phyloP scores from a whole-genome alignment of 2,113 vertebrate genomes.

The Emydocephalus ijimae region DNA sequence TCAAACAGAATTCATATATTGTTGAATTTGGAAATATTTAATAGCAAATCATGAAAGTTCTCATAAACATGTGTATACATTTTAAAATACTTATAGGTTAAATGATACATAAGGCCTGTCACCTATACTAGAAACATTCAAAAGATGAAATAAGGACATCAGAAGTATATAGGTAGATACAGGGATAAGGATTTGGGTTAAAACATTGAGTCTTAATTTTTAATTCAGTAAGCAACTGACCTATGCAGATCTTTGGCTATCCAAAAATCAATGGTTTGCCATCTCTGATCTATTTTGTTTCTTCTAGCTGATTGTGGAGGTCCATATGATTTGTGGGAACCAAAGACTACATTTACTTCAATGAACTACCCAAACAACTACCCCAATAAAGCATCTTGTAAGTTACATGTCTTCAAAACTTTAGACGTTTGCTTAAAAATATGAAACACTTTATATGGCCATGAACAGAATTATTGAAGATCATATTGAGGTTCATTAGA shows the following conservation, averaged over 20 bases:
- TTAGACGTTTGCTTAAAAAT: neutral
- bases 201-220: neutral
- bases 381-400: conserved; percentile 78
- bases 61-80: neutral
- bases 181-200: neutral
- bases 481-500: neutral
- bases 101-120: neutral
- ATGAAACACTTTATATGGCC: neutral
- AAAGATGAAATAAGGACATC: neutral
- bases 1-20: neutral
- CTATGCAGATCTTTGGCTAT: too few species aligned
- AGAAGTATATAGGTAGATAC: neutral
- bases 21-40: neutral
- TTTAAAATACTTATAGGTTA: neutral
- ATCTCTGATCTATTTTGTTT: conserved; percentile 31
- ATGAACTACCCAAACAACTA: conserved; percentile 83
- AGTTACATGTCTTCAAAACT: conserved; percentile 61
- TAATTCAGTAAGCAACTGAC: neutral
- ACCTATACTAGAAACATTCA: neutral
- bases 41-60: neutral
- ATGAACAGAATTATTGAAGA: neutral
- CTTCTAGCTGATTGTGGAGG: conserved; percentile 87
- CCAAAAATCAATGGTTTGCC: neutral
- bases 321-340: conserved; percentile 84
- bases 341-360: conserved; percentile 84